Conservation (phyloP, 2,797 vertebrate species). For the Rhinichthys osculus region DNA sequence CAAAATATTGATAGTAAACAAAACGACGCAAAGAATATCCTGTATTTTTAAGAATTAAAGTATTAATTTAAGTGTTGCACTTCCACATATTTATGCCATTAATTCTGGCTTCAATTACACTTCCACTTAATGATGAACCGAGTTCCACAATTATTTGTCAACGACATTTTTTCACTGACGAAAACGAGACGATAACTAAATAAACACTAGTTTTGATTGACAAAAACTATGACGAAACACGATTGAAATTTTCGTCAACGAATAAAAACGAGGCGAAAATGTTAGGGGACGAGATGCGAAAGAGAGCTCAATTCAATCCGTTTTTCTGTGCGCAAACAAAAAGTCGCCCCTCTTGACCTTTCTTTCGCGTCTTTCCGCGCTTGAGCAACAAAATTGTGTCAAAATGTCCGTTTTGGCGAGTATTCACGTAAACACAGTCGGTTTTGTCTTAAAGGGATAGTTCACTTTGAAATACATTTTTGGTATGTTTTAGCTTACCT, state of each 20-base stretch:
- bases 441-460: too few relatives aligned
- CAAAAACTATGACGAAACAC: too few relatives aligned
- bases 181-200: too few relatives aligned
- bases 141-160: not conserved
- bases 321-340: not conserved
- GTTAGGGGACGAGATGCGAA: too few relatives aligned
- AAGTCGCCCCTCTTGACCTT: not conserved
- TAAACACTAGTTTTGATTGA: too few relatives aligned
- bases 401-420: not conserved
- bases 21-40: not conserved
- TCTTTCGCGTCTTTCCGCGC: too few relatives aligned
- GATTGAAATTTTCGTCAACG: fast-evolving
- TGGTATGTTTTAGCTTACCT: too few relatives aligned
- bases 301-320: too few relatives aligned
- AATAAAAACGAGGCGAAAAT: not conserved
- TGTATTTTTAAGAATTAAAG: not conserved
- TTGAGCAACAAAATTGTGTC: not conserved
- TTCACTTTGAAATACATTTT: too few relatives aligned
- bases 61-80: not conserved
- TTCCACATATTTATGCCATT: not conserved
- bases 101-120: not conserved
- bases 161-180: too few relatives aligned
- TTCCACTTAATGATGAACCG: not conserved
- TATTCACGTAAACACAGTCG: too few relatives aligned
- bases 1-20: not conserved